phyloP scores from a whole-genome alignment of 1,140 invertebrate genomes.

The Orchestia grillus region DNA sequence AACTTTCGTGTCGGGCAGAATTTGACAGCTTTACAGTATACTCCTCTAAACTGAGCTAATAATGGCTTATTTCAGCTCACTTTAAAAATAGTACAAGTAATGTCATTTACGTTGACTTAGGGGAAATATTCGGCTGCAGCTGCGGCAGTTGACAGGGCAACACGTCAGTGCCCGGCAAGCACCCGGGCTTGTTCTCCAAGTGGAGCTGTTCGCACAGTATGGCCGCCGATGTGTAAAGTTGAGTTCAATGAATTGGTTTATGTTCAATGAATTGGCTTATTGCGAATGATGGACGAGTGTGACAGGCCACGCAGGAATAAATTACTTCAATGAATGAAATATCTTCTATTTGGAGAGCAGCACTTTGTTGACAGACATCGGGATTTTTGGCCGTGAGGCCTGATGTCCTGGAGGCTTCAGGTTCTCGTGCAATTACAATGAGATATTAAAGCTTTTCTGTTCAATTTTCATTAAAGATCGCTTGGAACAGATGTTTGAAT shows the following conservation, averaged over 20 bases:
- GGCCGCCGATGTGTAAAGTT: too few relatives aligned
- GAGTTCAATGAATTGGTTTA: background rate
- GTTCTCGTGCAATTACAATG: background rate
- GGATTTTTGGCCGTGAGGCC: background rate
- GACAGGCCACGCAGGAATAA: background rate
- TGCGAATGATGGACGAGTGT: background rate
- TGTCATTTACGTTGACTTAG: background rate
- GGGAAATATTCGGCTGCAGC: background rate
- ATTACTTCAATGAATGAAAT: background rate
- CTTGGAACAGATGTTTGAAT: background rate
- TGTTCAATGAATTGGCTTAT: background rate
- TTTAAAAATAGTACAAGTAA: background rate
- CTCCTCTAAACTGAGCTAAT: too few relatives aligned
- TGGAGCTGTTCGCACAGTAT: too few relatives aligned
- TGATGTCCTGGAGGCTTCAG: background rate
- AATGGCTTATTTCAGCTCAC: background rate
- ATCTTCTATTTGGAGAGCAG: background rate
- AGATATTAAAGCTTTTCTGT: background rate
- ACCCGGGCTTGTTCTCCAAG: background rate
- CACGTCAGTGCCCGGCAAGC: too few relatives aligned
- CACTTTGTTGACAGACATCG: background rate
- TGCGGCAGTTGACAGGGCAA: too few relatives aligned
- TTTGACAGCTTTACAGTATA: too few relatives aligned
- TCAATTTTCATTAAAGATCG: background rate
- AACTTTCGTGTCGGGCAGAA: too few relatives aligned